Evolutionary conservation across 2,888 invertebrate species (phyloP).

Genomic region (Catotricha subobsoleta): DNA sequence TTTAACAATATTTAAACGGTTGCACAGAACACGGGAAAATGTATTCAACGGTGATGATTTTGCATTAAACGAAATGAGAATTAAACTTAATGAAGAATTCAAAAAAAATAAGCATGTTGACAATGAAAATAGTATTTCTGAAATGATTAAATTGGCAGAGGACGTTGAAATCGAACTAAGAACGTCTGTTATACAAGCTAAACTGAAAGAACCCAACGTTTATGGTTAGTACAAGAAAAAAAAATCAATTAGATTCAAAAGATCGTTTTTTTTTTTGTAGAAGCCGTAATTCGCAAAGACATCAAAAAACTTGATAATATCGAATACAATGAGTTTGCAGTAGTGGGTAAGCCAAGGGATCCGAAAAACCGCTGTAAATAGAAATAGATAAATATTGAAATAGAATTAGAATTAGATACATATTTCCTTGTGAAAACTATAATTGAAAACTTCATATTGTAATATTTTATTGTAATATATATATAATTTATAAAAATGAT

Average conservation of each 20-base stretch:
- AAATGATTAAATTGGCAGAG: conserved; percentile 48
- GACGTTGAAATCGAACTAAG: conserved; percentile 52
- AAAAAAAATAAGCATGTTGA: conserved; percentile 43
- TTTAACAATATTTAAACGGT: background rate
- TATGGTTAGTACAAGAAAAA: too few species aligned
- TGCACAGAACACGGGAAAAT: background rate
- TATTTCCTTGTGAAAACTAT: too few species aligned
- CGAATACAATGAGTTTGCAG: conserved; percentile 33
- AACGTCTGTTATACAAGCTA: conserved; percentile 56
- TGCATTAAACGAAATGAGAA: conserved; percentile 43
- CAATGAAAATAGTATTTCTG: conserved; percentile 40
- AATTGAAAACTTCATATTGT: too few species aligned
- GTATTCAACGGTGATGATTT: conserved; percentile 34
- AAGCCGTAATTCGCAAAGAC: conserved; percentile 34
- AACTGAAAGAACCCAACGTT: conserved; percentile 41
- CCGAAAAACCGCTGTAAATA: conserved; percentile 1
- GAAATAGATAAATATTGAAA: too few species aligned
- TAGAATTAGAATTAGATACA: too few species aligned
- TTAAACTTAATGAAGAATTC: conserved; percentile 61
- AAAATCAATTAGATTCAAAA: too few species aligned
- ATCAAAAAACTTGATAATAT: conserved; percentile 45
- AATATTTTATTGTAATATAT: background rate
- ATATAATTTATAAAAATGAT: background rate
- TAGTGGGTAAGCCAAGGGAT: background rate
- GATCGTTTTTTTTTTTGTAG: background rate